Evolutionary conservation across 2,797 vertebrate species (phyloP), one percentile per base, ranked within the genome.

Genomic region (Sebastes jordani): DNA sequence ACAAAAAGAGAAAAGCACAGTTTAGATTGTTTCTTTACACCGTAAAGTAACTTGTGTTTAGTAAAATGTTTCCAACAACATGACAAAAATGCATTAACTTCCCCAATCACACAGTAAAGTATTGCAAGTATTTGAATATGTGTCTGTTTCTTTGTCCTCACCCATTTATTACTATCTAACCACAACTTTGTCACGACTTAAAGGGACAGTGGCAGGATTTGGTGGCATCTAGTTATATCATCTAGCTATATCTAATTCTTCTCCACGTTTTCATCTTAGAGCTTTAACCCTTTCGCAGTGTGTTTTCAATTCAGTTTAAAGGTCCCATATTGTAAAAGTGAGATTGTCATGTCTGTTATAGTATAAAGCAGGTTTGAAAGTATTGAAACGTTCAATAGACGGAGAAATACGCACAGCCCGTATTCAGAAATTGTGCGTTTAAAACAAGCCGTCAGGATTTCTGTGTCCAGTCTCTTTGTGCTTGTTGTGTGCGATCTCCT

Each of bases 1-100:
- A 85, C 27, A 85, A 6, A 83, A 25, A 78, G n/a, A 83, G 38
- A 81, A 55, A 80, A 25, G 55, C 11, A 85, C 7, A 80, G 27
- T 69, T 86, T 22, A 71, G 34, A 25, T 10, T 4, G 2, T 66
- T 67, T 30, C 11, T 14, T 60, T 5, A 29, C 8, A 22, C 42
- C 1, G n/a, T 6, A 67, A 58, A 34, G 18, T 38, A 13, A 16
- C 20, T 52, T n/a, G 46, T 52, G 14, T 38, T 42, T 7, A 13
- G 1, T 36, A 49, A 59, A 62, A 56, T 4, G 7, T 13, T 32
- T 42, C 0, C 4, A 59, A 18, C 25, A 27, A 29, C 23, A n/a
- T 23, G 5, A 71, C 9, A 36, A 38, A 29, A 20, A 46, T 7
- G 18, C 29, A 60, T 11, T 25, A 9, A 58, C 38, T 23, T 52